Evolutionary conservation across 2,113 vertebrate species (phyloP).

Genomic region (Perognathus longimembris): DNA sequence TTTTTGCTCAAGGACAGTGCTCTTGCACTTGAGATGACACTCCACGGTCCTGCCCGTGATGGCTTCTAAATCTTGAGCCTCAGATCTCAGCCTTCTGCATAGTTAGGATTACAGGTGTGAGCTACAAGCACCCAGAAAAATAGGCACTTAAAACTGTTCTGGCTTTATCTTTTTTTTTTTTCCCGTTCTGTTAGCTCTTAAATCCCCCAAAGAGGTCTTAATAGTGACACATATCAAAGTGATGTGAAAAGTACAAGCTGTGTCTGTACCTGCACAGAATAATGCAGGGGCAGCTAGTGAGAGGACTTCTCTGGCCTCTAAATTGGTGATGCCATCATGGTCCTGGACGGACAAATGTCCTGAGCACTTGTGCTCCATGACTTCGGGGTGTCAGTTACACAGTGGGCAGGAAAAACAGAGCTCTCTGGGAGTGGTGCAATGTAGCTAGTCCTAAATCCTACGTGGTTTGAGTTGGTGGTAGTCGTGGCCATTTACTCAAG

Average conservation of each 20-base stretch:
- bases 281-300: neutral
- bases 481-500: neutral
- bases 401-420: neutral
- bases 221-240: slow-evolving; percentile 6
- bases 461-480: neutral
- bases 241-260: neutral
- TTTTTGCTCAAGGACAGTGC: no score
- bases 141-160: neutral
- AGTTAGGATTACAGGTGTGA: no score
- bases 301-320: slow-evolving; percentile 42
- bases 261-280: neutral
- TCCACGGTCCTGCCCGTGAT: no score
- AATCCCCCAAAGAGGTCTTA: neutral
- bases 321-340: neutral
- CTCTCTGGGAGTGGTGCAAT: neutral
- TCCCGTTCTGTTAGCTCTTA: neutral
- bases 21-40: no score
- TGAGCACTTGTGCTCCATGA: neutral
- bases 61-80: no score
- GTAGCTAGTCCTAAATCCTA: neutral
- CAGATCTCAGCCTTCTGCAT: no score
- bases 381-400: neutral
- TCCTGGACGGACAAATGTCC: neutral
- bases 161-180: slow-evolving; percentile 16
- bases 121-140: no score